phyloP scores from a whole-genome alignment of 2,113 vertebrate genomes.

The Eclectus roratus region DNA sequence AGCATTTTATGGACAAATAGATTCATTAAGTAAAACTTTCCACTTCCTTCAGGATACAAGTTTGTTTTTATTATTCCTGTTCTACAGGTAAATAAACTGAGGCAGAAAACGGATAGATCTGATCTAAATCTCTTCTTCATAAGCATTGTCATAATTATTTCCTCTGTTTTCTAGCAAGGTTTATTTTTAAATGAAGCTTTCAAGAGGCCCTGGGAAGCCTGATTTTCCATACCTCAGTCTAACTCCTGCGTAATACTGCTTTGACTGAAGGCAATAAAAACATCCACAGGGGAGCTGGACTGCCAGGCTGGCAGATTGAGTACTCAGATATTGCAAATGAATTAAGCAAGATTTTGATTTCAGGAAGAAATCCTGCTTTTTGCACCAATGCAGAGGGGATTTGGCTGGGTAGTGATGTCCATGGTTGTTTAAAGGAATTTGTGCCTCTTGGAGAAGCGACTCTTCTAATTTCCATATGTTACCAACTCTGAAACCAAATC shows the following conservation, averaged over 20 bases:
- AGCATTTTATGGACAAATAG: not conserved
- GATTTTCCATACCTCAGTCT: not conserved
- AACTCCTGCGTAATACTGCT: not conserved
- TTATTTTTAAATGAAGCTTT: not conserved
- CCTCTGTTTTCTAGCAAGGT: not conserved
- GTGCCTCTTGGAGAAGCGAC: not conserved
- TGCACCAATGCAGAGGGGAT: not conserved
- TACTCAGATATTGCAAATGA: not conserved
- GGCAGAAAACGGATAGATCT: not conserved
- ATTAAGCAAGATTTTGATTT: not conserved
- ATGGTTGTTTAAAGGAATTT: not conserved
- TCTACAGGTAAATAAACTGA: not conserved
- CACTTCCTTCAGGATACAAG: not conserved
- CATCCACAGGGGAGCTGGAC: not conserved
- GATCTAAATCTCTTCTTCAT: not conserved
- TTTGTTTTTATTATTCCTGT: not conserved
- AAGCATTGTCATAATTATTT: not conserved
- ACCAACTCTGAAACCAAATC: not conserved
- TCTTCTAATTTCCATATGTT: not conserved
- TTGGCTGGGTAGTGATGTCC: not conserved
- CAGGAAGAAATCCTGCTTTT: not conserved
- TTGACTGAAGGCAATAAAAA: conserved; percentile 11
- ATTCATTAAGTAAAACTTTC: not conserved
- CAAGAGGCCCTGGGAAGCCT: not conserved
- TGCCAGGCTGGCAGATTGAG: not conserved